Base-by-base conservation (phyloP, 2,888 invertebrate species). In the Epinotia bilunana region DNA sequence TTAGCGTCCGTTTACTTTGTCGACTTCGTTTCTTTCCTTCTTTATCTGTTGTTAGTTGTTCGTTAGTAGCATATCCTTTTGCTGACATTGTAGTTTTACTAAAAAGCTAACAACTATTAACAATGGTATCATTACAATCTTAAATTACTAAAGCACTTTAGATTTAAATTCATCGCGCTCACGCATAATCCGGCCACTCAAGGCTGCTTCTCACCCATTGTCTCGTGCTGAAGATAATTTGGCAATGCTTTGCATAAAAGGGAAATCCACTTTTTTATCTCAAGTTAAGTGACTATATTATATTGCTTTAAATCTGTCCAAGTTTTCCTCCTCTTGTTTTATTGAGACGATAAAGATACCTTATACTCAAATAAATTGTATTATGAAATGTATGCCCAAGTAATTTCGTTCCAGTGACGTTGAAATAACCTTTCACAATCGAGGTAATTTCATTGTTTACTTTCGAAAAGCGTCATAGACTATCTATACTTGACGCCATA, bases 1-100 rank as follows among this genome's bases (percentile, higher is more conserved):
- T 84, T 33, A 70, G 75, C 70, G 28, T 72, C 83, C 84, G 82
- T 86, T 88, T 87, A 87, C 55, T 65, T 67, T 61, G 23, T 86
- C 77, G 78, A 81, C 78, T 83, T 79, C 86, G 81, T 86, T 86
- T 85, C 80, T 83, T 33, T 33, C 33, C 33, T 83, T 81, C 73
- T 68, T 57, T 67, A 67, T 75, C 71, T 58, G 49, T 72, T 72
- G 67, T 72, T 16, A 43, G 18, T 71, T 33, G 18, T 71, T 71
- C 33, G 20, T 53, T 53, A 53, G 33, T 62, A n/a, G 28, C 12
- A 4, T 49, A 33, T 53, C 46, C n/a, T 49, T 53, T 49, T 43
- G 46, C 49, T n/a, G n/a, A 33, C 11, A 18, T 33, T 62, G 20
- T 28, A 18, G 16, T 33, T 13, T 3, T 16, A 16, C 62, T 49